Evolutionary conservation across 2,888 invertebrate genomes (phyloP).

Genomic region (Drosophila longiperda): DNA sequence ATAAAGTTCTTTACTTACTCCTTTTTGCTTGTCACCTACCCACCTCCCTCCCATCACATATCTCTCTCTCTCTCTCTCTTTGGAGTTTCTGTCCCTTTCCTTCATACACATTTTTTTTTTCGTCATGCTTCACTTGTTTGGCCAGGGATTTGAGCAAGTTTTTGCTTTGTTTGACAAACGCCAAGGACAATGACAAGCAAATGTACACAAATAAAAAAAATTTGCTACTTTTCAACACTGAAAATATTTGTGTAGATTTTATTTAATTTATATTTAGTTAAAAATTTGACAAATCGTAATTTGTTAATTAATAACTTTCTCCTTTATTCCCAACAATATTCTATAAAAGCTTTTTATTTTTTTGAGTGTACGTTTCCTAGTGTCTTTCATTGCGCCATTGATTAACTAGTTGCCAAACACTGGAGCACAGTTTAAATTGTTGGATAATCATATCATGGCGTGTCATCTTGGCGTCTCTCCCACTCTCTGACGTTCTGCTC

Average conservation of each 20-base stretch:
- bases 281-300: not conserved
- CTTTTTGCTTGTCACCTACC: slow-evolving; percentile 15
- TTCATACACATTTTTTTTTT: slow-evolving; percentile 42
- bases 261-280: not conserved
- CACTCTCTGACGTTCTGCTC: not conserved
- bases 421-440: slow-evolving; percentile 55
- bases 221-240: not conserved
- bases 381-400: slow-evolving; percentile 29
- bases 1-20: slow-evolving; percentile 70
- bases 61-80: slow-evolving; percentile 7
- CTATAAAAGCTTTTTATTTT: not conserved
- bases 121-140: slow-evolving; percentile 58
- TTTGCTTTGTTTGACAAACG: slow-evolving; percentile 66
- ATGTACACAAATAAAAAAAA: slow-evolving; percentile 15
- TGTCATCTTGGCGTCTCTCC: slow-evolving; percentile 27
- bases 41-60: too few relatives aligned
- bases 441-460: slow-evolving; percentile 65
- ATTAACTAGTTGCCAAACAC: slow-evolving; percentile 57
- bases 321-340: too few relatives aligned
- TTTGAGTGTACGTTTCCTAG: slow-evolving; percentile 10
- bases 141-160: slow-evolving; percentile 57
- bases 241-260: not conserved
- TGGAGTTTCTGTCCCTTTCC: slow-evolving; percentile 15
- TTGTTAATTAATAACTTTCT: not conserved
- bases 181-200: slow-evolving; percentile 53